Percentiles rank a stretch among this genome's conserved stretches.
Conservation (phyloP, 1,140 invertebrate species). For the Saccostrea glomerata region DNA sequence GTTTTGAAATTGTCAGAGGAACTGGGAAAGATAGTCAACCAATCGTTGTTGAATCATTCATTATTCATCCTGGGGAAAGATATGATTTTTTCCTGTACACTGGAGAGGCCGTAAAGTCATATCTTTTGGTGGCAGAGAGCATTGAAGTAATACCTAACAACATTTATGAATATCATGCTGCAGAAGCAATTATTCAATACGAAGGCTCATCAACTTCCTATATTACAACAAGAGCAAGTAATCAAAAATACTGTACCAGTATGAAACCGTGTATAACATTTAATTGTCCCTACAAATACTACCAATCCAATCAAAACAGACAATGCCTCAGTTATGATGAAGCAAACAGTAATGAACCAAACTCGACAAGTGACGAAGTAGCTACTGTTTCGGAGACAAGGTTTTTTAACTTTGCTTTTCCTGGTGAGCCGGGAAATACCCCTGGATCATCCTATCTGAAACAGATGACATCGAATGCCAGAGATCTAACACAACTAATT, state of each 20-base stretch:
- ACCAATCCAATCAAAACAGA: conserved; percentile 42
- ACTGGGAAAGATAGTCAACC: conserved; percentile 83
- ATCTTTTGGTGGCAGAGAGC: conserved; percentile 88
- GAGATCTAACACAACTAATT: conserved; percentile 26
- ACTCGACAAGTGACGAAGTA: conserved; percentile 4
- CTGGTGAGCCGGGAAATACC: conserved; percentile 46
- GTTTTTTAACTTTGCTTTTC: conserved; percentile 60
- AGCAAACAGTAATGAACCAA: conserved; percentile 47
- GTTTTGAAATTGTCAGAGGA: conserved; percentile 79
- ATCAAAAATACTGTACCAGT: conserved; percentile 32
- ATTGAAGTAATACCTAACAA: conserved; percentile 52
- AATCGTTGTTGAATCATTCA: conserved; percentile 79
- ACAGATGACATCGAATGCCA: conserved; percentile 47
- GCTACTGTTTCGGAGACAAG: conserved; percentile 25
- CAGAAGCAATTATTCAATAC: conserved; percentile 88
- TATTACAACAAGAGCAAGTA: conserved; percentile 4
- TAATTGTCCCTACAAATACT: conserved; percentile 58
- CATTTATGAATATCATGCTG: conserved; percentile 67
- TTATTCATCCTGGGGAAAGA: conserved; percentile 84
- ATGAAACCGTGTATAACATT: conserved; percentile 46
- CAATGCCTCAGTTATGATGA: conserved; percentile 56
- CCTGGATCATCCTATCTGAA: conserved; percentile 46
- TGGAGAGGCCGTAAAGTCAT: conserved; percentile 84
- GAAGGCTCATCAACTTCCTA: conserved; percentile 75
- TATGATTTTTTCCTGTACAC: conserved; percentile 91